phyloP scores from a whole-genome alignment of 2,888 invertebrate species.

The Diloba caeruleocephala region DNA sequence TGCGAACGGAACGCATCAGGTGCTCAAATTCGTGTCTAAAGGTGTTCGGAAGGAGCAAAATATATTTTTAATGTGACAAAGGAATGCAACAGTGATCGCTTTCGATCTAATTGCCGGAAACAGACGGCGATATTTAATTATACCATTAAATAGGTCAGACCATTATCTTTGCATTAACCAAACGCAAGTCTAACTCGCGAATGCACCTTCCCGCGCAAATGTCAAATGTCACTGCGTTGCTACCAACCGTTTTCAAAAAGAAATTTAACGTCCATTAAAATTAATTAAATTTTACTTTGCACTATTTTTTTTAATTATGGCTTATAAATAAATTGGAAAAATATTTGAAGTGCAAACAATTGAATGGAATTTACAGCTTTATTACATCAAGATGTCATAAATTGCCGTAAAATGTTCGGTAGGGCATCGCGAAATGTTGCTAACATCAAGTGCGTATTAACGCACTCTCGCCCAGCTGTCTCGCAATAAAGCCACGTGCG shows the following conservation, averaged over 20 bases:
- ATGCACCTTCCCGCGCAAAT: conserved; percentile 73
- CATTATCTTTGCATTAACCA: conserved; percentile 75
- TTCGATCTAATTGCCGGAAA: conserved; percentile 79
- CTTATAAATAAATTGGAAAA: too few species aligned
- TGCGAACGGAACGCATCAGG: conserved; percentile 72
- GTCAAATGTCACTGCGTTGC: conserved; percentile 57
- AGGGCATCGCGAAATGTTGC: conserved; percentile 51
- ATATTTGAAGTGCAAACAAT: background rate
- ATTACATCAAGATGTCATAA: conserved; percentile 17
- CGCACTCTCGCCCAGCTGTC: conserved; percentile 83
- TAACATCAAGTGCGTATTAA: conserved; percentile 69
- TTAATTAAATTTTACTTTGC: conserved; percentile 7
- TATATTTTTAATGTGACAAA: conserved; percentile 68
- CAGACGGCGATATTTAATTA: conserved; percentile 79
- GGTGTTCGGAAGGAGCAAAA: conserved; percentile 73
- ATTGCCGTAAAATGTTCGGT: conserved; percentile 37
- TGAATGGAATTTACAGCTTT: background rate
- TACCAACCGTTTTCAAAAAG: conserved; percentile 25
- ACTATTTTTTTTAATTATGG: too few species aligned
- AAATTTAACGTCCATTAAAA: conserved; percentile 20
- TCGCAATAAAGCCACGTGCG: conserved; percentile 84
- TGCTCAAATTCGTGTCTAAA: conserved; percentile 80
- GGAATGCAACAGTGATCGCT: conserved; percentile 68
- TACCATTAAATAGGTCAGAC: conserved; percentile 78
- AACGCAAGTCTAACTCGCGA: conserved; percentile 68